phyloP scores from a whole-genome alignment of 2,797 vertebrate genomes.

The Oreortyx pictus region DNA sequence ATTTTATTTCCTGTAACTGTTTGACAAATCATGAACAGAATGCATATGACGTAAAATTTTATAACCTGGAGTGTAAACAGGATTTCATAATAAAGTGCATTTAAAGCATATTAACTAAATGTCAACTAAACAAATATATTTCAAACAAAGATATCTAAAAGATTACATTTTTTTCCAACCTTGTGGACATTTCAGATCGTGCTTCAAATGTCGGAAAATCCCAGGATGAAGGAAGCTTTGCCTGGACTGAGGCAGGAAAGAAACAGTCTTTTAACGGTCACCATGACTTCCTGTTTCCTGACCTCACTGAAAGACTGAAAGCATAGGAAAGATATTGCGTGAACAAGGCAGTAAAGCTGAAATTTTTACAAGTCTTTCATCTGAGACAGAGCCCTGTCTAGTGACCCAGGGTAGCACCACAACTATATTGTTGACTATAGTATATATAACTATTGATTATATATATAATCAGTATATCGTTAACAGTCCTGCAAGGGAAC shows the following conservation, averaged over 20 bases:
- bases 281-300: not conserved
- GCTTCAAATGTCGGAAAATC: not conserved
- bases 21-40: not conserved
- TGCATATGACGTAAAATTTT: not conserved
- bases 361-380: not conserved
- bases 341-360: not conserved
- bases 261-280: not conserved
- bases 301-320: not conserved
- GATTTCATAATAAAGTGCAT: not conserved
- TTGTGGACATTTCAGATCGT: not conserved
- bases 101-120: not conserved
- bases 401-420: not conserved
- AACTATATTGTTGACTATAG: rapidly evolving
- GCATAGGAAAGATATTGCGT: rapidly evolving
- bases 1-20: not conserved
- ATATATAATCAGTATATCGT: not conserved
- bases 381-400: not conserved
- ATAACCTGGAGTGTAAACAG: not conserved
- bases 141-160: not conserved
- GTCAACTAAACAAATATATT: not conserved
- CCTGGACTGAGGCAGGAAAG: not conserved
- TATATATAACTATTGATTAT: not conserved
- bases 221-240: not conserved
- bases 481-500: not conserved
- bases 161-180: not conserved